Evolutionary conservation across 2,113 vertebrate genomes (phyloP).

Genomic region (Atlantisia rogersi): DNA sequence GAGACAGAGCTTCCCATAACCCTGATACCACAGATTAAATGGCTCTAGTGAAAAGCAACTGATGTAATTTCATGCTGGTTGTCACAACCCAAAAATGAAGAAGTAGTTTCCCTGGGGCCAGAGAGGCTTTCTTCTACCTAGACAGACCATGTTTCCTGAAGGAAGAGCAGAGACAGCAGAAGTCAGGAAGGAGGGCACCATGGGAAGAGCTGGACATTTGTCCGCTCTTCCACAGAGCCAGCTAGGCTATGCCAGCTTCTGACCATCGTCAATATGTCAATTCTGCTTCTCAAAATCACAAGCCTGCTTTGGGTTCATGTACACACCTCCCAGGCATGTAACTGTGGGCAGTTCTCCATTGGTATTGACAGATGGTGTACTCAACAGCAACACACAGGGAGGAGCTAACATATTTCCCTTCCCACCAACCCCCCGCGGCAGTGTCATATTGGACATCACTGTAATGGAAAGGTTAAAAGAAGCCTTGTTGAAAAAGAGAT

Average conservation of each 20-base stretch:
- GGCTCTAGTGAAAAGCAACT: neutral
- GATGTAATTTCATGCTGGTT: neutral
- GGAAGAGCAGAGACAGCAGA: neutral
- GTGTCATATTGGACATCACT: conserved; percentile 62
- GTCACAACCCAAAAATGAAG: neutral
- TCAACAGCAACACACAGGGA: conserved; percentile 79
- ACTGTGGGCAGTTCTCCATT: conserved; percentile 74
- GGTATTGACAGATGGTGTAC: conserved; percentile 83
- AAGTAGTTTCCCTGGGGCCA: neutral
- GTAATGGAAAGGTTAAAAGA: conserved; percentile 88
- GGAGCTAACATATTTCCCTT: conserved; percentile 67
- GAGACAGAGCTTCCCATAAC: neutral
- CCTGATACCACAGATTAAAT: neutral
- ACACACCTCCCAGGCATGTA: conserved; percentile 61
- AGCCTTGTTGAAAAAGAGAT: conserved; percentile 76
- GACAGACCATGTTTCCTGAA: neutral
- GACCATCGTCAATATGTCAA: conserved; percentile 42
- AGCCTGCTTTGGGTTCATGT: conserved; percentile 28
- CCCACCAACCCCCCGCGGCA: conserved; percentile 68
- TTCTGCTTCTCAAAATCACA: conserved; percentile 54
- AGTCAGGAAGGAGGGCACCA: neutral
- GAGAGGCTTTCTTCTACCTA: neutral
- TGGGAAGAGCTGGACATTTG: neutral
- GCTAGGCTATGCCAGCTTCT: conserved; percentile 7
- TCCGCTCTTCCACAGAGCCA: neutral